These are phyloP conservation scores for Dendropsophus ebraccatus DNA, from an alignment of 2,113 vertebrate species.

Conservation along the genomic window DNA sequence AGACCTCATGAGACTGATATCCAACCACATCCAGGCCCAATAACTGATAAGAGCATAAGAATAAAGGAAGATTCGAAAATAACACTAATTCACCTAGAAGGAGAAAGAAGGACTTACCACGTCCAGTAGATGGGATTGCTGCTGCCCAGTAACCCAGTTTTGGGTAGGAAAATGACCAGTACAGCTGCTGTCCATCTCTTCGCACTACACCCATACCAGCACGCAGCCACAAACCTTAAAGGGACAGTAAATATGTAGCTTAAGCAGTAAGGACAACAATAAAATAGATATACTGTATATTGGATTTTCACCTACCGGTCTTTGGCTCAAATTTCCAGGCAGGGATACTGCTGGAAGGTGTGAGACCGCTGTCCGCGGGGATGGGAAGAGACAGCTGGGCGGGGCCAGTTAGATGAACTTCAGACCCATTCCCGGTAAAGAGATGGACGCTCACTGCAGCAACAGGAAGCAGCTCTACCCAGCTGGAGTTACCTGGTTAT, in stretches of 20 bases:
- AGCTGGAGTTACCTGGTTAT: constrained; percentile 79
- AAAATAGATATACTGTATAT: too few species aligned
- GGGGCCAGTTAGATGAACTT: constrained; percentile 79
- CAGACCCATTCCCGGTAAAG: constrained; percentile 79
- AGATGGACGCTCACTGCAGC: constrained; percentile 86
- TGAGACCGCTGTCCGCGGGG: constrained; percentile 76
- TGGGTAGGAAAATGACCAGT: constrained; percentile 83
- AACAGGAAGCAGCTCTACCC: constrained; percentile 83
- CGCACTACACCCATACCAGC: constrained; percentile 87
- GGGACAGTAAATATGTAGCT: background rate
- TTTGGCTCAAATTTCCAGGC: constrained; percentile 87
- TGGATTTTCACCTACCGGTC: constrained; percentile 77
- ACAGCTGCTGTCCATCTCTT: constrained; percentile 83
- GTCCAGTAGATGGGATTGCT: constrained; percentile 82
- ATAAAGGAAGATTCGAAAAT: background rate
- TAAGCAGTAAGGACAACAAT: background rate
- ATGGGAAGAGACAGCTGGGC: constrained; percentile 86
- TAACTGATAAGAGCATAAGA: background rate
- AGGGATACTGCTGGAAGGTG: constrained; percentile 81
- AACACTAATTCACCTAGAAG: background rate
- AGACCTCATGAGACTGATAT: background rate
- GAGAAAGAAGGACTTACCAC: constrained; percentile 69
- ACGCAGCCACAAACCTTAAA: constrained; percentile 84
- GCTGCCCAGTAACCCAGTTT: constrained; percentile 92
- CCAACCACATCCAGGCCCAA: background rate